Base-by-base conservation (phyloP, 2,888 invertebrate species). In the Villa cingulata region DNA sequence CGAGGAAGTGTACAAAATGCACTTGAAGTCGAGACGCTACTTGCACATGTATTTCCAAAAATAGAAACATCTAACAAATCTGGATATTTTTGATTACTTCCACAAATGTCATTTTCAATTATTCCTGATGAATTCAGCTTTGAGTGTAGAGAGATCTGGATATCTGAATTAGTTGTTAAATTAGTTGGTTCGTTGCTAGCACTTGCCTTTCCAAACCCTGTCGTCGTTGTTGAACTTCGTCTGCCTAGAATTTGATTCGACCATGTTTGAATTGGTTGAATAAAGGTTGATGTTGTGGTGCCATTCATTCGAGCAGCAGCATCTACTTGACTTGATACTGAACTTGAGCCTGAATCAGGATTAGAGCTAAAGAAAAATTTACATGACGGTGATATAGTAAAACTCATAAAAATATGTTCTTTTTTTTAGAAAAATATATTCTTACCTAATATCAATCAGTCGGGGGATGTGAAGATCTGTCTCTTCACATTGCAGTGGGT, bases 1-100 rank as follows among this genome's bases (percentile, higher is more conserved):
- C 69, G 56, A 1, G 83, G 83, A 55, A 83, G 72, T n/a, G 83
- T 83, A 61, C 80, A 82, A 59, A 82, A 78, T 1, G 73, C 61
- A 0, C 42, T 51, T 1, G 53, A 50, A 14, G 32, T 50, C 15
- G 48, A 29, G 19, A 37, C 32, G 36, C 48, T 49, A 20, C 20
- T 23, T n/a, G 41, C 39, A 9, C 38, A 12, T 16, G 48, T 38
- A 12, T 40, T 39, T 15, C 62, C 65, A 42, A 66, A 68, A 49
- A 66, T 65, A 27, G 69, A 65, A 39, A 68, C 65, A 51, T 68
- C 64, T 49, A 66, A 50, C 37, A 70, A 58, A 52, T 68, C 65
- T 14, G 68, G 68, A 46, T 66, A 67, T 47, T 66, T 67, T 51
- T 64, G 62, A 45, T 68, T 68, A 9, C 27, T 36, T 12, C 49